Evolutionary conservation across 2,113 vertebrate genomes (phyloP), one percentile per base, ranked within the genome.

Genomic region (Aythya baeri): DNA sequence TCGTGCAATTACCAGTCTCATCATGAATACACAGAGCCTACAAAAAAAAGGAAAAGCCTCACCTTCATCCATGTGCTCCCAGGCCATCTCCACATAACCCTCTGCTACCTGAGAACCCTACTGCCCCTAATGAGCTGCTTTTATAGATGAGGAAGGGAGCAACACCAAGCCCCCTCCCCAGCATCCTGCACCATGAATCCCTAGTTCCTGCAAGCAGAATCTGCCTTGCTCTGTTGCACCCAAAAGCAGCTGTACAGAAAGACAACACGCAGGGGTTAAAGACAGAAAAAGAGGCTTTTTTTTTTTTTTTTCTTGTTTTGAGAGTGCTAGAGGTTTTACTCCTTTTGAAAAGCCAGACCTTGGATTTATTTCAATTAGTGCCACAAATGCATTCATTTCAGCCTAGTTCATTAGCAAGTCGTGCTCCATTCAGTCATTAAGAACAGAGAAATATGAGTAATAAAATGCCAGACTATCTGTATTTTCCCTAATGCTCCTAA

Each of bases 91-190:
- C 18, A 38, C 25, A n/a, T 5, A 25, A 36, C 7, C 4, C 23
- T 18, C 31, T 91, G 71, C 25, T 21, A 32, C 38, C 25, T 7
- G 3, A 5, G 4, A 23, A 18, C 14, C 26, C 16, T 44, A 6
- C 2, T 2, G 2, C 6, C 14, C 8, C 4, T 2, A 27, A 14
- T 17, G 31, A 0, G 0, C 27, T 55, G 21, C 17, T 78, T 75
- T 85, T 59, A 31, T 10, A 49, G 36, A n/a, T 49, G 80, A 57
- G 77, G 50, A 44, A 26, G 49, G 14, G 14, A 8, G 4, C 22
- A n/a, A 78, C 43, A 36, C 46, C 34, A 67, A 52, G 57, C 43
- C 31, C 2, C 52, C 36, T 29, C 67, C 34, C 31, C 41, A 58
- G 52, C 34, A 74, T 34, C 38, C 62, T 44, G 46, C 63, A 52